A percentile compares a stretch with the other conserved stretches of the same genome.
phyloP scores from a whole-genome alignment of 2,797 vertebrate species.

The Enteromius afrohamiltoni region DNA sequence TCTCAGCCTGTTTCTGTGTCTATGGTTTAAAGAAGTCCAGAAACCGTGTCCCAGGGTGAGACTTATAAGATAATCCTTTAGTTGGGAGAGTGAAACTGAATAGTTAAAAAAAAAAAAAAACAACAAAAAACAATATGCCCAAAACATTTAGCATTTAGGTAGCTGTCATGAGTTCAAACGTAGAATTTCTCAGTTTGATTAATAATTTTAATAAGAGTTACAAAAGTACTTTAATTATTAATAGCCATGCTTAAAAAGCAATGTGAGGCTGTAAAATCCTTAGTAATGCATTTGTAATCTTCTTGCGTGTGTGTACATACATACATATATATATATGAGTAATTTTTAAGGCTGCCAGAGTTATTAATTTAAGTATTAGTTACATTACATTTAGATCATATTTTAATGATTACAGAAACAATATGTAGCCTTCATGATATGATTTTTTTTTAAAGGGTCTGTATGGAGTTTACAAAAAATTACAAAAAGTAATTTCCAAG shows the following conservation, averaged over 20 bases:
- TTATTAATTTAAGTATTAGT: neutral
- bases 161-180: neutral
- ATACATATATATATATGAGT: too few relatives aligned
- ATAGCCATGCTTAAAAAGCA: neutral
- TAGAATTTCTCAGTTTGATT: neutral
- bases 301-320: too few relatives aligned
- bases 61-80: neutral
- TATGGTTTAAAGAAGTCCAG: slow-evolving; percentile 35
- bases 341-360: neutral
- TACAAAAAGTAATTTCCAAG: neutral
- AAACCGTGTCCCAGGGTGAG: neutral
- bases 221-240: neutral
- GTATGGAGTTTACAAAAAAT: neutral
- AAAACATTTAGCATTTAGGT: neutral
- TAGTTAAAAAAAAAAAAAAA: slow-evolving; percentile 2
- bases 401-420: neutral
- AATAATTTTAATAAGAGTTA: neutral
- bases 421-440: neutral
- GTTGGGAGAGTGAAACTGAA: neutral
- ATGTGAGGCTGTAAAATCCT: too few relatives aligned
- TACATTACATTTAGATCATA: neutral
- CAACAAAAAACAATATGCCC: neutral
- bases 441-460: neutral
- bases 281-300: too few relatives aligned
- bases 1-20: slow-evolving; percentile 34